A percentile compares a stretch with the other conserved stretches of the same genome.
Evolutionary conservation across 2,797 vertebrate species (phyloP).

Genomic region (Sebastes alutus): DNA sequence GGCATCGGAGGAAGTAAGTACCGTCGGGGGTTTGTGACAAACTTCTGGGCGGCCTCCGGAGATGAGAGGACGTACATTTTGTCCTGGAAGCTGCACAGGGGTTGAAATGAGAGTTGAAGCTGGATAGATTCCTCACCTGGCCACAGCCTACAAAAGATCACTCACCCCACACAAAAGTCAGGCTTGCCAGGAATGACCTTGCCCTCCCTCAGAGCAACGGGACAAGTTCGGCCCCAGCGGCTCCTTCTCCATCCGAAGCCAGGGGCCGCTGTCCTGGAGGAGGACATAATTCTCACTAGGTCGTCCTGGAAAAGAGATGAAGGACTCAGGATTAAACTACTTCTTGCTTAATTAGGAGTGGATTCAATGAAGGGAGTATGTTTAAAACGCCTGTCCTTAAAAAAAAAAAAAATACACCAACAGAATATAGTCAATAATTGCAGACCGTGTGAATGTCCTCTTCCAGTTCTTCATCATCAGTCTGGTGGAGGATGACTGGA

Average conservation of each 20-base stretch:
- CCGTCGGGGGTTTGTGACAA: constrained; percentile 86
- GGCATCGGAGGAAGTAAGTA: constrained; percentile 94
- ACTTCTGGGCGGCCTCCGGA: constrained; percentile 83
- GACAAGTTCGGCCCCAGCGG: constrained; percentile 89
- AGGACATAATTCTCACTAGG: constrained; percentile 80
- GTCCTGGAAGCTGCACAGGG: constrained; percentile 89
- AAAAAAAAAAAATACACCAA: no score
- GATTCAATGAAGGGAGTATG: neutral
- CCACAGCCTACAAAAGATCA: neutral
- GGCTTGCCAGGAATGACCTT: constrained; percentile 81
- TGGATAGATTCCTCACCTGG: neutral
- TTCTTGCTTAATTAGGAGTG: neutral
- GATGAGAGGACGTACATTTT: constrained; percentile 92
- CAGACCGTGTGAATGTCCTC: constrained; percentile 83
- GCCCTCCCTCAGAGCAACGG: constrained; percentile 90
- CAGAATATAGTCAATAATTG: neutral
- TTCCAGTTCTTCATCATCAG: constrained; percentile 77
- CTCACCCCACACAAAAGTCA: constrained; percentile 90
- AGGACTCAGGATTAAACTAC: neutral
- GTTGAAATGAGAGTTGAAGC: constrained; percentile 1
- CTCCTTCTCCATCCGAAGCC: constrained; percentile 91
- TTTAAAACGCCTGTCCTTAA: neutral
- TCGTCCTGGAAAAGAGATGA: constrained; percentile 82
- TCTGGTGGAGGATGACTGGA: constrained; percentile 82
- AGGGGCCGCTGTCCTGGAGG: constrained; percentile 78